Evolutionary conservation across 2,113 vertebrate genomes (phyloP).

Genomic region (Epinephelus moara): DNA sequence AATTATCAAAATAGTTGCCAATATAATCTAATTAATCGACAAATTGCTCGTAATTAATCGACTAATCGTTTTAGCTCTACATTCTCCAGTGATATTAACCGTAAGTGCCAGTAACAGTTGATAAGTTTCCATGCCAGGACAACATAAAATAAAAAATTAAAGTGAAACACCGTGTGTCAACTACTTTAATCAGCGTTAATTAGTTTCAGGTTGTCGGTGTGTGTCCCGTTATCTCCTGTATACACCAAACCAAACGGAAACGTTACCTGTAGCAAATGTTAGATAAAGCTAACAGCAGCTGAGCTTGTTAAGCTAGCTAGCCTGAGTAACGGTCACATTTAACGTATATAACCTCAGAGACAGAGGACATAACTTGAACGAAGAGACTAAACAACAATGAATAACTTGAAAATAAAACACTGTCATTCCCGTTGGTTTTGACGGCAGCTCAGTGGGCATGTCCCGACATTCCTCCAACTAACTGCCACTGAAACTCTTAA

Average conservation of each 20-base stretch:
- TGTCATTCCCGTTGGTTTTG: slow-evolving; percentile 37
- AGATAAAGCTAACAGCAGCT: not conserved
- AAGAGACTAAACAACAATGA: not conserved
- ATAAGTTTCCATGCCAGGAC: not conserved
- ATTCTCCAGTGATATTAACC: not conserved
- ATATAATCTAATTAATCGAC: too few relatives aligned
- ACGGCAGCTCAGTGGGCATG: slow-evolving; percentile 69
- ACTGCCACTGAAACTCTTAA: slow-evolving; percentile 35
- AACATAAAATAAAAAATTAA: not conserved
- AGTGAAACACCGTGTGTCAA: not conserved
- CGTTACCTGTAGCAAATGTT: not conserved
- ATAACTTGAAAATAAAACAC: not conserved
- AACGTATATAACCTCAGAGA: not conserved
- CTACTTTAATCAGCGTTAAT: not conserved
- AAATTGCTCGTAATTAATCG: not conserved
- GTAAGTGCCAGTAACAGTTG: too few relatives aligned
- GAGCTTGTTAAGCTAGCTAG: too few relatives aligned
- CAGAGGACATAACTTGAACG: not conserved
- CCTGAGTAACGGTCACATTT: not conserved
- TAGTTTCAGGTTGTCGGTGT: not conserved
- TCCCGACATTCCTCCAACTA: slow-evolving; percentile 75
- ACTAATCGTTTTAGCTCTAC: not conserved
- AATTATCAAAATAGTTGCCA: not conserved
- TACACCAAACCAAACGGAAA: not conserved
- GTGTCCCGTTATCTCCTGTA: not conserved